Evolutionary conservation across 2,888 invertebrate genomes (phyloP).

Genomic region (Bhutanitis thaidina): DNA sequence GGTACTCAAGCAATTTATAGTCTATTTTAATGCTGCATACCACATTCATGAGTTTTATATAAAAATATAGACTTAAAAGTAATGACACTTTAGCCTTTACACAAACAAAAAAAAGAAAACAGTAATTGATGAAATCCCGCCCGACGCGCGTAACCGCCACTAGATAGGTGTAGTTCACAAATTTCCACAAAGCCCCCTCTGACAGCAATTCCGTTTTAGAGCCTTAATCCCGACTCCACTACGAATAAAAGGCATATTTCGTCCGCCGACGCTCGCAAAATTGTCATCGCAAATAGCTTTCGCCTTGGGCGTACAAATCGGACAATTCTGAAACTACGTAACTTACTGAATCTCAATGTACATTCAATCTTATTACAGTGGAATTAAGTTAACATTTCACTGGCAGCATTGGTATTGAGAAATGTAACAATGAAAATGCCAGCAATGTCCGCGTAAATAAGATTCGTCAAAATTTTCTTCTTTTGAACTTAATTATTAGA

Average conservation of each 20-base stretch:
- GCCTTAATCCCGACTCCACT: slow-evolving; percentile 73
- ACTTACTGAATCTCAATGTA: slow-evolving; percentile 29
- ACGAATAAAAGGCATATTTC: slow-evolving; percentile 80
- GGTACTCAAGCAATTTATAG: too few relatives aligned
- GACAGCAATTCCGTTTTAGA: slow-evolving; percentile 77
- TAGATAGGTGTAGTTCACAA: slow-evolving; percentile 60
- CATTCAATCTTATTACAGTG: slow-evolving; percentile 25
- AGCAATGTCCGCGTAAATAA: slow-evolving; percentile 77
- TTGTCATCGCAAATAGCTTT: slow-evolving; percentile 80
- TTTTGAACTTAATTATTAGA: slow-evolving; percentile 50
- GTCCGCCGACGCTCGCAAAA: slow-evolving; percentile 75
- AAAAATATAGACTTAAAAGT: too few relatives aligned
- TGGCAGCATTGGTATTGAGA: slow-evolving; percentile 34
- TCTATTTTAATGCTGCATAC: too few relatives aligned
- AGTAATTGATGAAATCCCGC: slow-evolving; percentile 18
- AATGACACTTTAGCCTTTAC: slow-evolving; percentile 7
- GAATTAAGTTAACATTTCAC: slow-evolving; percentile 29
- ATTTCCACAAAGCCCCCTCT: slow-evolving; percentile 63
- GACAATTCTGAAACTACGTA: slow-evolving; percentile 36
- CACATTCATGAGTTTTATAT: too few relatives aligned
- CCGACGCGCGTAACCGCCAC: slow-evolving; percentile 30
- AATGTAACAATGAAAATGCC: slow-evolving; percentile 78
- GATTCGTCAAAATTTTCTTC: slow-evolving; percentile 52
- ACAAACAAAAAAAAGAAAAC: slow-evolving; percentile 17
- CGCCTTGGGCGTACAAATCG: slow-evolving; percentile 50